phyloP scores from a whole-genome alignment of 2,888 invertebrate genomes.

The Drosophila testacea region DNA sequence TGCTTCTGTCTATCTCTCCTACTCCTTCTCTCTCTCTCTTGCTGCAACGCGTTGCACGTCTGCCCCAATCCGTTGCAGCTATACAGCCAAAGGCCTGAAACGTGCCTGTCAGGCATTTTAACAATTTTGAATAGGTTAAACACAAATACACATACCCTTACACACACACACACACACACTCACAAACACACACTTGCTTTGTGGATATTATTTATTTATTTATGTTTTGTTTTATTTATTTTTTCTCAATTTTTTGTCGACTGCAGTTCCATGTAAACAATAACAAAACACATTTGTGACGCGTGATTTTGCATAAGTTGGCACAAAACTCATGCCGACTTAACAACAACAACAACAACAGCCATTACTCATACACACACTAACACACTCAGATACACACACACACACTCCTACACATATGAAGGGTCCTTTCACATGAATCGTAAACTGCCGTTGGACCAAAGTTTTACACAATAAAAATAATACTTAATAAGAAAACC shows the following conservation, averaged over 20 bases:
- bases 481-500: conserved; percentile 7
- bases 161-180: conserved; percentile 8
- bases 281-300: conserved; percentile 80
- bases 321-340: conserved; percentile 42
- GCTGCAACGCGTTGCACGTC: conserved; percentile 46
- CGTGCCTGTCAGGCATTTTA: conserved; percentile 75
- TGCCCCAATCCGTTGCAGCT: conserved; percentile 49
- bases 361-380: conserved; percentile 15
- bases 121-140: conserved; percentile 74
- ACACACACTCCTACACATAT: not conserved
- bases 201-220: conserved; percentile 44
- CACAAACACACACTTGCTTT: conserved; percentile 6
- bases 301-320: conserved; percentile 82
- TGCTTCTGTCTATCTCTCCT: not conserved
- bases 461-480: conserved; percentile 23
- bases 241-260: conserved; percentile 34
- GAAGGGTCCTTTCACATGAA: conserved; percentile 33
- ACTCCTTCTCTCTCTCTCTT: not conserved
- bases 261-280: conserved; percentile 78
- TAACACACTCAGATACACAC: not conserved
- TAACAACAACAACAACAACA: conserved; percentile 35
- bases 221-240: conserved; percentile 29
- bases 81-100: conserved; percentile 59
- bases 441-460: conserved; percentile 17
- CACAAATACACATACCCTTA: conserved; percentile 24